Evolutionary conservation across 1,140 invertebrate species (phyloP).

Genomic region (Drosophila virilis): DNA sequence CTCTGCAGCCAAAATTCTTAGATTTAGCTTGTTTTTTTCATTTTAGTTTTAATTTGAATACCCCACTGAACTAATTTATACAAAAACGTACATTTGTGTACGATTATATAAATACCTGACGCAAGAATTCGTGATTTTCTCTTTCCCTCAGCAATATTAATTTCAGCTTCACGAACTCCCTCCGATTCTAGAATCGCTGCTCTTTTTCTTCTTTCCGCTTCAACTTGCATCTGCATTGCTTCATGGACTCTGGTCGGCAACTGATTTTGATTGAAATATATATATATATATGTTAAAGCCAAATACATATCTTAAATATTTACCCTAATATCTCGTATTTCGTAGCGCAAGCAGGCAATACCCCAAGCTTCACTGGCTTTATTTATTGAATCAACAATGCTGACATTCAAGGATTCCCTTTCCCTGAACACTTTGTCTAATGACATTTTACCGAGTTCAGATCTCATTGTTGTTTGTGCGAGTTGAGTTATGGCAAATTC

Average conservation of each 20-base stretch:
- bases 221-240: conserved; percentile 99
- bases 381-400: conserved; percentile 98
- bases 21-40: too few species aligned
- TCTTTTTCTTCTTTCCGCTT: conserved; percentile 98
- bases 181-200: conserved; percentile 99
- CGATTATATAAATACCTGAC: conserved; percentile 88
- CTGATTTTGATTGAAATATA: conserved; percentile 16
- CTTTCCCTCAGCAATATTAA: conserved; percentile 99
- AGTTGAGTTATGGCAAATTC: conserved; percentile 99
- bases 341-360: conserved; percentile 98
- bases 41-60: too few species aligned
- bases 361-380: conserved; percentile 99
- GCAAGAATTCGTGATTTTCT: conserved; percentile 95
- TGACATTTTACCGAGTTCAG: conserved; percentile 99
- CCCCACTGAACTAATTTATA: too few species aligned
- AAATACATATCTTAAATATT: conserved; percentile 82
- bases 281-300: neutral
- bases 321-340: conserved; percentile 92
- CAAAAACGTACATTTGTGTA: too few species aligned
- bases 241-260: conserved; percentile 97
- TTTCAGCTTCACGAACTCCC: conserved; percentile 96
- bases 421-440: conserved; percentile 98
- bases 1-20: too few species aligned
- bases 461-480: conserved; percentile 99
- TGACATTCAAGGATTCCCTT: conserved; percentile 97